A percentile compares a stretch with the other conserved stretches of the same genome.
Evolutionary conservation across 1,140 invertebrate genomes (phyloP).

Genomic region (Drosophila murphyi): DNA sequence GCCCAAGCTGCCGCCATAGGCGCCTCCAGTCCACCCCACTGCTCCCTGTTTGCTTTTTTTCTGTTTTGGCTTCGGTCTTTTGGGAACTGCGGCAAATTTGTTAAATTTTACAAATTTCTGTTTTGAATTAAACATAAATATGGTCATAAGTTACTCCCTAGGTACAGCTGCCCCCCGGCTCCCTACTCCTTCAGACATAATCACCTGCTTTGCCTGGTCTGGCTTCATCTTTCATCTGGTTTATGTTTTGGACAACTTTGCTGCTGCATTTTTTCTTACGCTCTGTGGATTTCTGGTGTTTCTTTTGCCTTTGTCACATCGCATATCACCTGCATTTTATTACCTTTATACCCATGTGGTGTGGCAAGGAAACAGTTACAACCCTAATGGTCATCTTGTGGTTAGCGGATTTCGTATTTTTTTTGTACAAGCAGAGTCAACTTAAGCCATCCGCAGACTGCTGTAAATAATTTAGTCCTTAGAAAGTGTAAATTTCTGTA

Average conservation of each 20-base stretch:
- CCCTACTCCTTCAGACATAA: constrained; percentile 1
- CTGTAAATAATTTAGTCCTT: background rate
- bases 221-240: constrained; percentile 31
- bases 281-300: constrained; percentile 3
- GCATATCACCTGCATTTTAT: constrained; percentile 25
- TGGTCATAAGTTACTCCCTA: constrained; percentile 23
- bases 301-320: background rate
- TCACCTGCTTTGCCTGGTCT: constrained; percentile 32
- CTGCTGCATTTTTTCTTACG: constrained; percentile 33
- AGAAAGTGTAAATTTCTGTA: background rate
- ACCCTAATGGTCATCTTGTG: background rate
- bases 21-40: constrained; percentile 19
- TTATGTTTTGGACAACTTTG: constrained; percentile 45
- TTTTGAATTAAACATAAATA: constrained; percentile 77
- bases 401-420: background rate
- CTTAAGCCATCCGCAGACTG: background rate
- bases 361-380: constrained; percentile 3
- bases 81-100: constrained; percentile 58
- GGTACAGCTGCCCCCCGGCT: background rate
- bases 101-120: constrained; percentile 56
- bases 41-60: constrained; percentile 7
- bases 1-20: constrained; percentile 48
- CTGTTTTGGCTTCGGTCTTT: constrained; percentile 7
- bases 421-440: background rate
- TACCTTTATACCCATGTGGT: constrained; percentile 4